A percentile compares a stretch with the other conserved stretches of the same genome.
Conservation (phyloP, 2,888 invertebrate genomes). For the Polydrusus pterygomalis region DNA sequence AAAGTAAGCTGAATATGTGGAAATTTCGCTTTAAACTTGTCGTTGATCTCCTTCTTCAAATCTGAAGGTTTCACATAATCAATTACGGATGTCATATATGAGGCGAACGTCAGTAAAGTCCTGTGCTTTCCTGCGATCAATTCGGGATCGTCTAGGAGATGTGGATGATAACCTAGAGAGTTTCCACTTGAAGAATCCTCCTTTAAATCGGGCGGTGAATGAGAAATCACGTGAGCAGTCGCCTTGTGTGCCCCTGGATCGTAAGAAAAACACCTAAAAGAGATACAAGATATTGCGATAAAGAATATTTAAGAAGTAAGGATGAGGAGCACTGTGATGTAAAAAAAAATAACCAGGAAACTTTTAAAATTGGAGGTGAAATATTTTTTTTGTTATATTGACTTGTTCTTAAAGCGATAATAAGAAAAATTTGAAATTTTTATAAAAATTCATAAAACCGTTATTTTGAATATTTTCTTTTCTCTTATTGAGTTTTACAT, state of each 20-base stretch:
- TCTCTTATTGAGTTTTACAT: too few species aligned
- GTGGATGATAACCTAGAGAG: slow-evolving; percentile 82
- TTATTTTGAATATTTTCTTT: too few species aligned
- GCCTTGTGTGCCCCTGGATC: slow-evolving; percentile 77
- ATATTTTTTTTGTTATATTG: too few species aligned
- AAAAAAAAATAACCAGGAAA: too few species aligned
- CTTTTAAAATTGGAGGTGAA: too few species aligned
- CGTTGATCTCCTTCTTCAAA: slow-evolving; percentile 96
- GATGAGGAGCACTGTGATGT: not conserved
- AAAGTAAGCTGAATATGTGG: slow-evolving; percentile 95
- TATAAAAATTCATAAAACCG: too few species aligned
- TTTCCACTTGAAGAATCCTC: slow-evolving; percentile 66
- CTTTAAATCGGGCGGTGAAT: slow-evolving; percentile 70
- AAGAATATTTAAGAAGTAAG: not conserved
- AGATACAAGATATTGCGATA: not conserved
- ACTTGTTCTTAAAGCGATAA: too few species aligned
- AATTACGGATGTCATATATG: slow-evolving; percentile 95
- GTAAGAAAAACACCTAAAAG: slow-evolving; percentile 82
- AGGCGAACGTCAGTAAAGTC: slow-evolving; percentile 89
- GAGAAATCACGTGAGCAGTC: slow-evolving; percentile 67
- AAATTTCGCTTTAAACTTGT: slow-evolving; percentile 96
- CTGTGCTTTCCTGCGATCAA: slow-evolving; percentile 92
- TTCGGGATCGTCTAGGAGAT: slow-evolving; percentile 94
- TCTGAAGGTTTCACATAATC: slow-evolving; percentile 97
- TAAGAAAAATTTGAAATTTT: too few species aligned